Percentiles rank a stretch among this genome's conserved stretches.
These are phyloP conservation scores for Serrognathus titanus DNA, from an alignment of 2,888 invertebrate genomes.

Conservation along the genomic window DNA sequence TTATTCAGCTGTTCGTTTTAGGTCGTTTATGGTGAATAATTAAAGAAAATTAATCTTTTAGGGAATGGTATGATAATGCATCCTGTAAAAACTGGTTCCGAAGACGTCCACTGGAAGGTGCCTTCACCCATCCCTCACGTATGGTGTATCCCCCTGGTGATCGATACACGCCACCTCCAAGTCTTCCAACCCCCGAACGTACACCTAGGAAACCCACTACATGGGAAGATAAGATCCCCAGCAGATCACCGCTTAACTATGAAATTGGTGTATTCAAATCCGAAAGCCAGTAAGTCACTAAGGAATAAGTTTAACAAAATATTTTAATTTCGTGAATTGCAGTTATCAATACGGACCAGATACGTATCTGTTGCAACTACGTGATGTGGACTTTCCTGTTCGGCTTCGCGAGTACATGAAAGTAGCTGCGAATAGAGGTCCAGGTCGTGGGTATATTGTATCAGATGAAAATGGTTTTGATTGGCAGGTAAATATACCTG, in stretches of 20 bases:
- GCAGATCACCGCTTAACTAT: conserved; percentile 78
- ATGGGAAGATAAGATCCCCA: conserved; percentile 70
- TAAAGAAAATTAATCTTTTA: conserved; percentile 32
- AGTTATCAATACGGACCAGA: conserved; percentile 97
- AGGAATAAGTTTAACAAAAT: not conserved
- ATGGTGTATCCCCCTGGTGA: conserved; percentile 92
- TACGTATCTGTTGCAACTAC: conserved; percentile 88
- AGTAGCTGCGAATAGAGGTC: conserved; percentile 77
- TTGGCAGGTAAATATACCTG: conserved; percentile 61
- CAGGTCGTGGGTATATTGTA: conserved; percentile 64
- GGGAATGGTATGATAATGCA: conserved; percentile 87
- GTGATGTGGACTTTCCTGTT: conserved; percentile 93
- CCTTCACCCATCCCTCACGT: conserved; percentile 86
- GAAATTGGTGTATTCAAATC: conserved; percentile 77
- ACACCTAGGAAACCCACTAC: conserved; percentile 51
- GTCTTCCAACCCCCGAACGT: conserved; percentile 61
- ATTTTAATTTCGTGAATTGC: not conserved
- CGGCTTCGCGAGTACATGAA: conserved; percentile 91
- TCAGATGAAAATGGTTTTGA: conserved; percentile 69
- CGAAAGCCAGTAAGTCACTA: conserved; percentile 75
- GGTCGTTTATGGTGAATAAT: too few relatives aligned
- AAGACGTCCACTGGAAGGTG: conserved; percentile 76
- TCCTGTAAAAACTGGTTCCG: conserved; percentile 85
- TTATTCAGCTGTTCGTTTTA: too few relatives aligned
- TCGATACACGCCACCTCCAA: conserved; percentile 73